Base-by-base conservation (phyloP, 2,888 invertebrate species). In the Alcis repandata region DNA sequence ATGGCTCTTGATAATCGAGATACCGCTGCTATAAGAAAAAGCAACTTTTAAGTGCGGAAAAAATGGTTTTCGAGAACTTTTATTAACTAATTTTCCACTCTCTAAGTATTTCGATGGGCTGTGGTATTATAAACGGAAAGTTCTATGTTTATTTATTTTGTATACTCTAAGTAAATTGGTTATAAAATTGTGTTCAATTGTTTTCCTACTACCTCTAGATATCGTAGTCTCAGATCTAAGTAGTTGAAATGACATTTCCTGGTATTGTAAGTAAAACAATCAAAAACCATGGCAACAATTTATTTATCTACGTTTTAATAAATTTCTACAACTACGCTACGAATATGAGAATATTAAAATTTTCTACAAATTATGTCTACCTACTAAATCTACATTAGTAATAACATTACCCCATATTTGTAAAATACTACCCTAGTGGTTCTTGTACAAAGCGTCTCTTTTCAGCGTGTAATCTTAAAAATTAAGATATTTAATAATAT, bases 231-330 rank as follows among this genome's bases (percentile, higher is more conserved):
- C n/a, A n/a, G n/a, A n/a, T n/a, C n/a, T n/a, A n/a, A n/a, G n/a
- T n/a, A n/a, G 38, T 3, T 6, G n/a, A 9, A 43, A 9, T 9
- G 9, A 19, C 15, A 15, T 0, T 20, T 22, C 6, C n/a, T 33
- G 33, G 15, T 4, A 49, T 38, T 43, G 20, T 7, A 22, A 72
- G 63, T 68, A 54, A 75, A 69, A 78, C 79, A 79, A 62, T 71
- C 67, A 72, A 63, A 72, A 80, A 82, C 73, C 83, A 84, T 86
- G 79, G 78, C 83, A 87, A 87, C 85, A 84, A 77, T 71, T 75
- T 79, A 86, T 85, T 86, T 82, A 76, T 77, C 83, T 86, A 82
- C 78, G 81, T 77, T 74, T 74, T 52, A 61, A 48, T 54, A 67
- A 70, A 67, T 67, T 70, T 53, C 65, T 68, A 69, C 54, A 48